Conservation (phyloP, 2,888 invertebrate genomes). For the Thymelicus sylvestris region DNA sequence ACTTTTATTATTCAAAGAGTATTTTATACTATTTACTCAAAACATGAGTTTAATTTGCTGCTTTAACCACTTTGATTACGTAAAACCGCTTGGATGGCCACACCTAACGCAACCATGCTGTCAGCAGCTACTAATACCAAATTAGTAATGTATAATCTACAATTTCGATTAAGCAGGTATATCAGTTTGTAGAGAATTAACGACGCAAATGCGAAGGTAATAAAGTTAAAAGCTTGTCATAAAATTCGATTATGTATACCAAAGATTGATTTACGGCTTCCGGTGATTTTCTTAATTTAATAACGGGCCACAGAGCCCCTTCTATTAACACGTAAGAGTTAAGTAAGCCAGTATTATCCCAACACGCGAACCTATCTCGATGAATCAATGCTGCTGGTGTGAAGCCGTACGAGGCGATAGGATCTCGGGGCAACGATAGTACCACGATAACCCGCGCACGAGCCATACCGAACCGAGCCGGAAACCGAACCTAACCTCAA, state of each 20-base stretch:
- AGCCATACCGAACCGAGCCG: slow-evolving; percentile 44
- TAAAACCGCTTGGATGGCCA: too few relatives aligned
- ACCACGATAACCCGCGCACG: slow-evolving; percentile 47
- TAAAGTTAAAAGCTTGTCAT: slow-evolving; percentile 39
- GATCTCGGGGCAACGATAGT: slow-evolving; percentile 52
- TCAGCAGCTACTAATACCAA: too few relatives aligned
- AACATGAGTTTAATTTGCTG: not conserved
- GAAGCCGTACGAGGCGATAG: slow-evolving; percentile 52
- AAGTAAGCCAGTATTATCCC: slow-evolving; percentile 42
- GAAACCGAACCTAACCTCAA: slow-evolving; percentile 48
- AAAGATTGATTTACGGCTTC: slow-evolving; percentile 2
- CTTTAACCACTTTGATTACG: not conserved
- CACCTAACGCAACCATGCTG: not conserved
- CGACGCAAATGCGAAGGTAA: slow-evolving; percentile 36
- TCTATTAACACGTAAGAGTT: slow-evolving; percentile 37
- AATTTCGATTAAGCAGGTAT: slow-evolving; percentile 12
- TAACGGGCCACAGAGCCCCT: slow-evolving; percentile 44
- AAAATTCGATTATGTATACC: slow-evolving; percentile 11
- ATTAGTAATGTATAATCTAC: not conserved
- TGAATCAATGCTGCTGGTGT: slow-evolving; percentile 50
- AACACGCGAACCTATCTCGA: slow-evolving; percentile 43
- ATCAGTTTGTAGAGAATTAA: slow-evolving; percentile 18
- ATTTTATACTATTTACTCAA: not conserved
- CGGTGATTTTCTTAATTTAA: slow-evolving; percentile 49
- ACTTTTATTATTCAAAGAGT: not conserved